A percentile compares a stretch with the other conserved stretches of the same genome.
phyloP scores from a whole-genome alignment of 1,140 invertebrate genomes.

The Drosophila lacertosa region DNA sequence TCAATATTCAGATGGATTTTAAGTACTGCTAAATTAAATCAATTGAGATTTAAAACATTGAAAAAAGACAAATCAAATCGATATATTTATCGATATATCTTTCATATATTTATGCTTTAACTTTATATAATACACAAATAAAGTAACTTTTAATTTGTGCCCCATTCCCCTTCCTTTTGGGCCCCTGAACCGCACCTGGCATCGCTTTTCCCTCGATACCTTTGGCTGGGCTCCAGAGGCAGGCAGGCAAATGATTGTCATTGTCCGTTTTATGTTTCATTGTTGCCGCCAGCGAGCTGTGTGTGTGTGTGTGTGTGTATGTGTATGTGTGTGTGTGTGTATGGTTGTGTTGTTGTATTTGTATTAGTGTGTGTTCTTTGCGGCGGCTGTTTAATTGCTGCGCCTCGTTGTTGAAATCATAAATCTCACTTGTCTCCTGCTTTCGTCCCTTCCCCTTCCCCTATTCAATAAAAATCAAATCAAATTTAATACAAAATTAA shows the following conservation, averaged over 20 bases:
- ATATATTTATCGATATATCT: no score
- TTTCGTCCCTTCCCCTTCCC: neutral
- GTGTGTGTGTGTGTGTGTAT: neutral
- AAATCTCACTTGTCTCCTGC: slow-evolving; percentile 40
- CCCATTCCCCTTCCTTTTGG: neutral
- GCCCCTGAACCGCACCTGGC: slow-evolving; percentile 23
- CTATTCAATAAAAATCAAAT: slow-evolving; percentile 59
- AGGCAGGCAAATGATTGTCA: slow-evolving; percentile 51
- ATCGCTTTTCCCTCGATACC: slow-evolving; percentile 12
- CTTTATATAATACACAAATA: no score
- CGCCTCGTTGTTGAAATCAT: slow-evolving; percentile 39
- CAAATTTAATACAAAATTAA: slow-evolving; percentile 78
- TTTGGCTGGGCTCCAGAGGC: neutral
- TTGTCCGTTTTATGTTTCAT: slow-evolving; percentile 50
- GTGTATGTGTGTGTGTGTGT: slow-evolving; percentile 4
- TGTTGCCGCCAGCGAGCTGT: slow-evolving; percentile 7
- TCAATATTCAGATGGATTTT: no score
- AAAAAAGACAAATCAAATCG: neutral
- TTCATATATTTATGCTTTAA: no score
- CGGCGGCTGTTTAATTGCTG: slow-evolving; percentile 52
- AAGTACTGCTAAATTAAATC: no score
- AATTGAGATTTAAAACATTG: no score
- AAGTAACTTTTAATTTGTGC: neutral
- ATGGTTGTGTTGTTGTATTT: slow-evolving; percentile 24
- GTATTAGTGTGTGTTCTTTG: slow-evolving; percentile 21